Conservation (phyloP, 2,113 vertebrate species). For the Climacteris rufus region DNA sequence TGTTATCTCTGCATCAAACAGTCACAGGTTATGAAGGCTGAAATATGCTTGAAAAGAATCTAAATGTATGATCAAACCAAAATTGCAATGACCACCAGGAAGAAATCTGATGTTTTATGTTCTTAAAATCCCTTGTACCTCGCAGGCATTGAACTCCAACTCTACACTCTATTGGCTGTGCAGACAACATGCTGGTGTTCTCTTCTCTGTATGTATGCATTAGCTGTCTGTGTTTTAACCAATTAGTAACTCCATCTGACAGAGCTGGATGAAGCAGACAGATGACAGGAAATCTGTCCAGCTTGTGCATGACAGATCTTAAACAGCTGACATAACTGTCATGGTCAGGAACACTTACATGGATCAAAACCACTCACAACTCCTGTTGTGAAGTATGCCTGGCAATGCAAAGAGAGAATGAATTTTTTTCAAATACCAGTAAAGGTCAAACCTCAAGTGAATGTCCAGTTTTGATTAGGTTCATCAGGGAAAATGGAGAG, state of each 20-base stretch:
- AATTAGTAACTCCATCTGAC: background rate
- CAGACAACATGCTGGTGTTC: background rate
- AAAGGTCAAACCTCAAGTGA: background rate
- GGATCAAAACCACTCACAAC: background rate
- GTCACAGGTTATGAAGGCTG: background rate
- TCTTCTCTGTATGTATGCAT: background rate
- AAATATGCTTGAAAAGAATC: background rate
- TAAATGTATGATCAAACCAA: background rate
- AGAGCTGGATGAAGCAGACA: background rate
- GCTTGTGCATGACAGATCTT: background rate
- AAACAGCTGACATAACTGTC: background rate
- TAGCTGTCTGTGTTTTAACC: background rate
- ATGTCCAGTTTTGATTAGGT: background rate
- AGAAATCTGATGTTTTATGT: background rate
- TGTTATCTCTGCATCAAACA: background rate
- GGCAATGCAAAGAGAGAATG: background rate
- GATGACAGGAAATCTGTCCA: background rate
- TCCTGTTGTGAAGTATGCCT: background rate
- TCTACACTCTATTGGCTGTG: fast-evolving
- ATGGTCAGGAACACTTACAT: background rate
- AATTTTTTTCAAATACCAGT: background rate
- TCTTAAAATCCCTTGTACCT: background rate
- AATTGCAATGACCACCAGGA: background rate
- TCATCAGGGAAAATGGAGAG: background rate
- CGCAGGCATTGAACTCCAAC: background rate